phyloP scores from a whole-genome alignment of 2,888 invertebrate species.

The Drosophila austrosaltans region DNA sequence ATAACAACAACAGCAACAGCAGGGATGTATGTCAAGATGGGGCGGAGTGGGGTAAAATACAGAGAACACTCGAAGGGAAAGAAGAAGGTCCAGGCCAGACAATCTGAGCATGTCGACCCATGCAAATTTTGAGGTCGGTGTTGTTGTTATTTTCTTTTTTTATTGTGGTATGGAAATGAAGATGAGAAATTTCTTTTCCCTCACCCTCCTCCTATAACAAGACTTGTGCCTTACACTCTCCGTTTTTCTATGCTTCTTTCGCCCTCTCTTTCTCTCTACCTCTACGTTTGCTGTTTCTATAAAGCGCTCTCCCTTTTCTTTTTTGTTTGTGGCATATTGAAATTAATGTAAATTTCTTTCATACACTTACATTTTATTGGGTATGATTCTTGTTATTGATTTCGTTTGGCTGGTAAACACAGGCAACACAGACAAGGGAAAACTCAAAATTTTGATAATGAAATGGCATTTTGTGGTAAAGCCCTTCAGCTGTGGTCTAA shows the following conservation, averaged over 20 bases:
- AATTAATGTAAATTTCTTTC: constrained; percentile 64
- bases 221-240: not conserved
- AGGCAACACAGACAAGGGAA: not conserved
- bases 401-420: constrained; percentile 5
- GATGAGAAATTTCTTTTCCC: constrained; percentile 44
- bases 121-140: constrained; percentile 62
- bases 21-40: not conserved
- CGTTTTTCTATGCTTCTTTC: not conserved
- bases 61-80: not conserved
- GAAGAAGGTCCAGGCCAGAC: constrained; percentile 37
- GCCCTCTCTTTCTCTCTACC: not conserved
- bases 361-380: constrained; percentile 52
- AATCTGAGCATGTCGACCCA: constrained; percentile 64
- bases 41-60: not conserved
- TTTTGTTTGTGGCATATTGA: constrained; percentile 53
- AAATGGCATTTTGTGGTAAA: not conserved
- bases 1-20: constrained; percentile 24
- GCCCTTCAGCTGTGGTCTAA: not conserved
- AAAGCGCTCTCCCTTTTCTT: not conserved
- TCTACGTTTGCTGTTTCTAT: constrained; percentile 5
- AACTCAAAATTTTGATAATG: not conserved
- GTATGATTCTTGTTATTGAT: constrained; percentile 15
- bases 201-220: not conserved
- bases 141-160: constrained; percentile 16
- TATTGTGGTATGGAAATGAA: constrained; percentile 48